phyloP scores from a whole-genome alignment of 2,797 vertebrate genomes.

The Threskiornis aethiopicus region DNA sequence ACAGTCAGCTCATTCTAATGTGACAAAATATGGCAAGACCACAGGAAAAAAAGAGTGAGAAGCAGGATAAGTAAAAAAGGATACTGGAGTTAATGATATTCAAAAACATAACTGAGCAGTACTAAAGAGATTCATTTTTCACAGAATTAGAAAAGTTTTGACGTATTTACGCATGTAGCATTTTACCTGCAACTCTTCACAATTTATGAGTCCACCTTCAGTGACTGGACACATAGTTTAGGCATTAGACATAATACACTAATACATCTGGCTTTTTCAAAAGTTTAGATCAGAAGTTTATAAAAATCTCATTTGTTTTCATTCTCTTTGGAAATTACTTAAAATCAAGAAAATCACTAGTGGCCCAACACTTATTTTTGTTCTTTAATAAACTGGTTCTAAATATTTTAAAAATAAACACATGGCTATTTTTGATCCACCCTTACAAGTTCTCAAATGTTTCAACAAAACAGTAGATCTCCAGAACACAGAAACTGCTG shows the following conservation, averaged over 20 bases:
- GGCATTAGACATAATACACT: not conserved
- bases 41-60: not conserved
- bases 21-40: not conserved
- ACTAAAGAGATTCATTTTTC: not conserved
- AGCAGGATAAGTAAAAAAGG: not conserved
- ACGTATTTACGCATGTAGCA: not conserved
- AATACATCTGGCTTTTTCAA: not conserved
- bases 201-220: not conserved
- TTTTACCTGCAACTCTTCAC: not conserved
- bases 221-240: not conserved
- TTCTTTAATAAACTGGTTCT: not conserved
- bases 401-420: not conserved
- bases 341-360: not conserved
- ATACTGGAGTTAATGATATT: not conserved
- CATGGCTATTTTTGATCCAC: not conserved
- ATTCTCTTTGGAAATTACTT: not conserved
- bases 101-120: not conserved
- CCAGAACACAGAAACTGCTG: not conserved
- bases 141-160: not conserved
- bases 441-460: not conserved
- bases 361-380: not conserved
- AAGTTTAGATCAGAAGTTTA: not conserved
- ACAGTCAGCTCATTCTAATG: not conserved
- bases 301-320: not conserved
- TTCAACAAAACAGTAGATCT: not conserved